These are phyloP conservation scores for Struthio camelus DNA, from an alignment of 2,113 vertebrate genomes.

Conservation along the genomic window DNA sequence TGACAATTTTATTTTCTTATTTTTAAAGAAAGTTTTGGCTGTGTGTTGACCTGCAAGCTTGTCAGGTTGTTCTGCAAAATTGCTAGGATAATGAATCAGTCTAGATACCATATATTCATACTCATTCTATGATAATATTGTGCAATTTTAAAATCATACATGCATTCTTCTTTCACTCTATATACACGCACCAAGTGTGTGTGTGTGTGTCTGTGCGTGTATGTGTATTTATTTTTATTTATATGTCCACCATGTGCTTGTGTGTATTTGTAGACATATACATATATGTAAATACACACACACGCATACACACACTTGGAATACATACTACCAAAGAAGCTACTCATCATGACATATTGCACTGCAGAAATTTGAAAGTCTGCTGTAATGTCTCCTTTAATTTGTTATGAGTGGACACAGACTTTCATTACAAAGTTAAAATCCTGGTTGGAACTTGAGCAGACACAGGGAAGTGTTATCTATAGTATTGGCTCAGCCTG, in stretches of 20 bases:
- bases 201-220: background rate
- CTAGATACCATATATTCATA: background rate
- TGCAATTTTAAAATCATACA: background rate
- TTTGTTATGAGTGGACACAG: background rate
- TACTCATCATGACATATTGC: background rate
- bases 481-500: background rate
- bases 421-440: background rate
- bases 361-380: background rate
- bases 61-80: conserved; percentile 6
- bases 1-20: background rate
- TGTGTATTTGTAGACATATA: background rate
- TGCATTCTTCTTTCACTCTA: background rate
- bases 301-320: background rate
- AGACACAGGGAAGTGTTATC: background rate
- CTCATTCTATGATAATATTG: background rate
- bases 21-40: background rate
- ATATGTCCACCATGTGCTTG: background rate
- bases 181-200: fast-evolving
- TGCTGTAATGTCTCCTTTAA: background rate
- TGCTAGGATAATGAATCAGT: background rate
- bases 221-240: background rate
- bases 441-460: background rate
- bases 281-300: too few relatives aligned
- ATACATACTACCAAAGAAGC: background rate
- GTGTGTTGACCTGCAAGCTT: background rate